phyloP scores from a whole-genome alignment of 1,140 invertebrate species.

The Drosophila repleta region DNA sequence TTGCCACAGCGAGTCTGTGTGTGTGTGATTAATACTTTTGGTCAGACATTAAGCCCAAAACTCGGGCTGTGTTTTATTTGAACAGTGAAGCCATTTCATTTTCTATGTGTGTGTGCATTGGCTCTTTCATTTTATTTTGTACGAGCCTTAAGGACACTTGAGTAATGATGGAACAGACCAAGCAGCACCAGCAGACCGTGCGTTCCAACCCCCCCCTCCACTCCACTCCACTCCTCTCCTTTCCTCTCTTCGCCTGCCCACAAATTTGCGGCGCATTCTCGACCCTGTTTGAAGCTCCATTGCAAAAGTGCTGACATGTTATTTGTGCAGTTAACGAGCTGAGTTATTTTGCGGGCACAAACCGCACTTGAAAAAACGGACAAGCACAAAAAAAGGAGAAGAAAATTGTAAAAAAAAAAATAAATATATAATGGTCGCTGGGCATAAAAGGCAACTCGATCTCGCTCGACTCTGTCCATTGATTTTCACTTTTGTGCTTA shows the following conservation, averaged over 20 bases:
- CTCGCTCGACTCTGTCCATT: slow-evolving; percentile 19
- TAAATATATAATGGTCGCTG: slow-evolving; percentile 18
- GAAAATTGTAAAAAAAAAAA: slow-evolving; percentile 24
- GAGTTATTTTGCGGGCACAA: slow-evolving; percentile 75
- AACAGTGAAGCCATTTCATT: slow-evolving; percentile 22
- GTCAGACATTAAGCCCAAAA: slow-evolving; percentile 45
- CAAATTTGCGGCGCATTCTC: slow-evolving; percentile 68
- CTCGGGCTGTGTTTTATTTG: slow-evolving; percentile 47
- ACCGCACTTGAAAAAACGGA: slow-evolving; percentile 69
- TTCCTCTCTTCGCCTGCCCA: slow-evolving; percentile 32
- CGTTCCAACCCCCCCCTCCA: background rate
- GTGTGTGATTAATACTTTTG: slow-evolving; percentile 50
- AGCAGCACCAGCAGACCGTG: slow-evolving; percentile 15
- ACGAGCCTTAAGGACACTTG: slow-evolving; percentile 53
- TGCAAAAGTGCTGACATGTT: slow-evolving; percentile 81
- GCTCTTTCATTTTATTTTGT: slow-evolving; percentile 47
- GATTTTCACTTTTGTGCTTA: slow-evolving; percentile 64
- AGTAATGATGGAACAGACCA: slow-evolving; percentile 50
- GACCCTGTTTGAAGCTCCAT: slow-evolving; percentile 65
- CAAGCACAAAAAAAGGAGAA: slow-evolving; percentile 48
- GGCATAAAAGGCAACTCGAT: slow-evolving; percentile 44
- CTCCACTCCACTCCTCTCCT: no score
- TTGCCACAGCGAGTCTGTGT: slow-evolving; percentile 8
- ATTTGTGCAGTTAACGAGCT: slow-evolving; percentile 81
- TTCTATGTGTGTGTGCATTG: slow-evolving; percentile 17